Conservation (phyloP, 2,888 invertebrate genomes). For the Limnephilus rhombicus region DNA sequence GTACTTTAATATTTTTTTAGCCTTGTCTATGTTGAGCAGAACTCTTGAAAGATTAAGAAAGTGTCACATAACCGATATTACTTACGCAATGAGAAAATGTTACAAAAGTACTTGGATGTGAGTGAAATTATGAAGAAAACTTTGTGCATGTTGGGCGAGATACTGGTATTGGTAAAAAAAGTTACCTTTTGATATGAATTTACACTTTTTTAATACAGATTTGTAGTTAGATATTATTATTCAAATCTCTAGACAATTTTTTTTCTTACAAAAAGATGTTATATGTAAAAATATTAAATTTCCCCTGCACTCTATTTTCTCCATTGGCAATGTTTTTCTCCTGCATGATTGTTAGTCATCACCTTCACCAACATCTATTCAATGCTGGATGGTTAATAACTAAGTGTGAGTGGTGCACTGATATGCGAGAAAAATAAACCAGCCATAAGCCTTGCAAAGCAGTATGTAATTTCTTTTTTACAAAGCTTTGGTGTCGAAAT, state of each 20-base stretch:
- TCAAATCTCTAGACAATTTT: neutral
- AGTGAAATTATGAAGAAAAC: neutral
- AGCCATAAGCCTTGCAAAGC: neutral
- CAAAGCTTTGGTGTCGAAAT: neutral
- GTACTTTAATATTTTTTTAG: neutral
- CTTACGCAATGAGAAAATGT: neutral
- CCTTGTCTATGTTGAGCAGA: neutral
- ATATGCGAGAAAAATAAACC: neutral
- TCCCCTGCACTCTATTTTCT: neutral
- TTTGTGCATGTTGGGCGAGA: neutral
- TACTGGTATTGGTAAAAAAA: neutral
- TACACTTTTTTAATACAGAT: neutral
- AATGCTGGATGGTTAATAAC: neutral
- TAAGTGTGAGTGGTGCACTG: neutral
- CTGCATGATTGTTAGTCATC: neutral
- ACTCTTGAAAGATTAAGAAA: neutral
- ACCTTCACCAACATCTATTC: neutral
- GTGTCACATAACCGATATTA: neutral
- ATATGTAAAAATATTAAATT: neutral
- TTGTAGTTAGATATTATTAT: neutral
- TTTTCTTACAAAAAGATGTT: neutral
- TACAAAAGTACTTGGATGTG: neutral
- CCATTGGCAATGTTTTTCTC: neutral
- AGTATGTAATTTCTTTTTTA: neutral
- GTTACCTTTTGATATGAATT: neutral